Evolutionary conservation across 2,888 invertebrate species (phyloP), one percentile per base, ranked within the genome.

Genomic region (Tetranychus truncatus): DNA sequence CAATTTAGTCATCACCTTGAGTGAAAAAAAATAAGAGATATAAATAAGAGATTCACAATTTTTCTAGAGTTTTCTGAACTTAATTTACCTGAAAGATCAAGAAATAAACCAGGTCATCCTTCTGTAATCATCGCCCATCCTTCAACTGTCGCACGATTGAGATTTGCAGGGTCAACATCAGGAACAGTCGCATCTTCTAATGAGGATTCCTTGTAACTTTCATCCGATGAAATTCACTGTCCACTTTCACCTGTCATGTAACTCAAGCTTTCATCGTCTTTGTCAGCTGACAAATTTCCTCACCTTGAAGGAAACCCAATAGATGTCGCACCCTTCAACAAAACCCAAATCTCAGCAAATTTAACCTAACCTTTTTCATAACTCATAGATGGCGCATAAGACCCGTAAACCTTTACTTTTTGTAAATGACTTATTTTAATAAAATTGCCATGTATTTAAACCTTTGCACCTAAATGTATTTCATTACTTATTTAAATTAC

Each of bases 141-240:
- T 83, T 92, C 91, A 21, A 96, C 93, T 80, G 96, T 89, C 75
- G 96, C 95, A 84, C 78, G 91, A 74, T 90, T 88, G 2, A 84
- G 84, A 79, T 86, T 83, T 80, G 87, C 87, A 9, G 88, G 88
- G 82, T 94, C 96, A 92, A 84, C 76, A 79, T 81, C 55, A 21
- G 44, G 7, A 45, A 34, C 45, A 65, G 21, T 9, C 18, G 91
- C 92, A 80, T 89, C 89, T 4, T 95, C 96, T 44, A 97, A 84
- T 73, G 99, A 84, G 0, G 91, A 89, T 84, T 95, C 92, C 83
- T 99, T 99, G 83, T 99, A 99, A 82, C 94, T 94, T 82, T 95
- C 95, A 84, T 97, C 96, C 80, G 24, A 24, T 24, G 2, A 24
- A 24, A 24, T 24, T 95, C 95, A 81, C 91, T 88, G 83, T 97